Conservation (phyloP, 2,797 vertebrate species). For the Myotis vivesi region DNA sequence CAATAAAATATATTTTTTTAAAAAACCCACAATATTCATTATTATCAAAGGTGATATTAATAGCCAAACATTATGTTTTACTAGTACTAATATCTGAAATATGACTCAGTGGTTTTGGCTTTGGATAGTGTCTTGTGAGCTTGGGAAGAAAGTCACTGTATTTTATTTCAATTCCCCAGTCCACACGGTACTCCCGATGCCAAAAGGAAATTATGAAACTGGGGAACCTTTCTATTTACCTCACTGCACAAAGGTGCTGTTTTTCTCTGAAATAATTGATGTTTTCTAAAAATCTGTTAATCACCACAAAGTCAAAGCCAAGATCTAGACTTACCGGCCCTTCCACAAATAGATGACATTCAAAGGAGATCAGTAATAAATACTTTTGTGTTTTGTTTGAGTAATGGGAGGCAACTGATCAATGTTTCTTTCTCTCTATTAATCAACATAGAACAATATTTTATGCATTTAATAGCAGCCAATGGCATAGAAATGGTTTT, state of each 20-base stretch:
- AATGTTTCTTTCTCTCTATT: too few relatives aligned
- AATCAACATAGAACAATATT: not conserved
- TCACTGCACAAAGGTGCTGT: slow-evolving; percentile 44
- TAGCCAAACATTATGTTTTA: not conserved
- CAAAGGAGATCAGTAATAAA: slow-evolving; percentile 31
- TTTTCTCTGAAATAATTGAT: slow-evolving; percentile 73
- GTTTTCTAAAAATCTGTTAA: slow-evolving; percentile 67
- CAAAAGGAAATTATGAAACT: slow-evolving; percentile 61
- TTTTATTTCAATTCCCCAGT: slow-evolving; percentile 63
- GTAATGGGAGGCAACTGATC: too few relatives aligned
- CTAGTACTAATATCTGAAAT: not conserved
- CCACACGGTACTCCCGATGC: slow-evolving; percentile 2
- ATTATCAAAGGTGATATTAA: not conserved
- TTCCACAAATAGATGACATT: not conserved
- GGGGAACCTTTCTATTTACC: slow-evolving; percentile 65
- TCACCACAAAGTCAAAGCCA: slow-evolving; percentile 46
- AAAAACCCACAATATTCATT: not conserved
- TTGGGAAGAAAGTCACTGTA: slow-evolving; percentile 50
- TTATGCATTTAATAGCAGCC: not conserved
- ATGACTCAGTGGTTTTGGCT: not conserved
- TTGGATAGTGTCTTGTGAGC: slow-evolving; percentile 33
- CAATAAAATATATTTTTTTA: too few relatives aligned
- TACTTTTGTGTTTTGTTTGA: not conserved
- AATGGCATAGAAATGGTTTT: not conserved
- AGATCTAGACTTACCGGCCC: not conserved